phyloP scores from a whole-genome alignment of 2,888 invertebrate genomes.

The Prosopocoilus inquinatus region DNA sequence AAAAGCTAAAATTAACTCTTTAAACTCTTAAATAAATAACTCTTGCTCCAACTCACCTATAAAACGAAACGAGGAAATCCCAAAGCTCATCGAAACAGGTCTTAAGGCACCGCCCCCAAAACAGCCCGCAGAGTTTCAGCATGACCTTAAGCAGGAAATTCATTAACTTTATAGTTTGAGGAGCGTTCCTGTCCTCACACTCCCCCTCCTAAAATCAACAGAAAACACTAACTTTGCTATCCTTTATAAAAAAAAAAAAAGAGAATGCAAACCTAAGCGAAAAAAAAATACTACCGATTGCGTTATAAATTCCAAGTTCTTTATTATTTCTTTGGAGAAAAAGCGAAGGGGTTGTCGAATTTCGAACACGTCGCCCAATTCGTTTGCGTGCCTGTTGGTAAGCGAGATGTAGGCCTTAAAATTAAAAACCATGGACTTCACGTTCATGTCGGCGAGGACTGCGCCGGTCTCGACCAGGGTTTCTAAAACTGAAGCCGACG shows the following conservation, averaged over 20 bases:
- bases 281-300: slow-evolving; percentile 38
- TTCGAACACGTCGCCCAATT: slow-evolving; percentile 45
- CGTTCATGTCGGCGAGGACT: slow-evolving; percentile 52
- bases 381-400: slow-evolving; percentile 51
- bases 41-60: slow-evolving; percentile 9
- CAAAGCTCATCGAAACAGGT: slow-evolving; percentile 10
- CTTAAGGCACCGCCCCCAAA: slow-evolving; percentile 35
- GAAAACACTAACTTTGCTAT: slow-evolving; percentile 1
- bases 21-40: background rate
- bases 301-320: slow-evolving; percentile 38
- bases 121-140: slow-evolving; percentile 49
- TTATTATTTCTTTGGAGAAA: slow-evolving; percentile 26
- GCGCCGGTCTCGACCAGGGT: slow-evolving; percentile 53
- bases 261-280: too few relatives aligned
- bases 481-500: slow-evolving; percentile 43
- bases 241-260: too few relatives aligned
- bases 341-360: slow-evolving; percentile 26
- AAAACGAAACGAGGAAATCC: slow-evolving; percentile 15
- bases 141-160: slow-evolving; percentile 55
- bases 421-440: slow-evolving; percentile 57
- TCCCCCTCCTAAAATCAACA: slow-evolving; percentile 41
- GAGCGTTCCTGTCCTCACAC: slow-evolving; percentile 47
- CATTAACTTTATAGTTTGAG: slow-evolving; percentile 53
- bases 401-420: slow-evolving; percentile 56
- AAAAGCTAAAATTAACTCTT: slow-evolving; percentile 16